These are phyloP conservation scores for Chydorus sphaericus DNA, from an alignment of 2,888 invertebrate species.

Conservation along the genomic window DNA sequence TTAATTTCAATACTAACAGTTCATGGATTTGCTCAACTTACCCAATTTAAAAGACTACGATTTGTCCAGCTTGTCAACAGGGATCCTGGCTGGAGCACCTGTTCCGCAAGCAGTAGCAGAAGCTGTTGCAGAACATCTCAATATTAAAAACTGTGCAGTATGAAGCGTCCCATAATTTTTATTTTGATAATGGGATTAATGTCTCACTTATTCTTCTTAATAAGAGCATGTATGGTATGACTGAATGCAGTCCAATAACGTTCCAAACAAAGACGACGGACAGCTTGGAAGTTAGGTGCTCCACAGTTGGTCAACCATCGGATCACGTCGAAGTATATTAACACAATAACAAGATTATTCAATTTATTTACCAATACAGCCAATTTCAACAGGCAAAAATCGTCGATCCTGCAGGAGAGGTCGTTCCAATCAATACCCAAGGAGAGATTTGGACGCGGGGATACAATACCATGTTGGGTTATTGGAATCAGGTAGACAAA, in stretches of 20 bases:
- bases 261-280: conserved; percentile 36
- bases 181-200: not conserved
- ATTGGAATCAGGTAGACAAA: conserved; percentile 63
- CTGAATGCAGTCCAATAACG: conserved; percentile 42
- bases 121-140: conserved; percentile 30
- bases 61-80: conserved; percentile 24
- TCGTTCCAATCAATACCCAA: conserved; percentile 51
- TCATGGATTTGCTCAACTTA: conserved; percentile 47
- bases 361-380: not conserved
- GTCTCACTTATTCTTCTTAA: conserved; percentile 14
- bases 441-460: conserved; percentile 66
- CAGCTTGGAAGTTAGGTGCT: conserved; percentile 31
- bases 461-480: conserved; percentile 60
- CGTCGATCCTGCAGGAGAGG: conserved; percentile 43
- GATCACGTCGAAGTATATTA: conserved; percentile 37
- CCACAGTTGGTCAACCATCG: conserved; percentile 37
- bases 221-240: conserved; percentile 42
- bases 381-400: conserved; percentile 34
- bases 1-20: too few relatives aligned
- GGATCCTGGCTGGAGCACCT: conserved; percentile 38
- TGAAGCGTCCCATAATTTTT: not conserved
- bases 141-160: conserved; percentile 30
- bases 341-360: not conserved
- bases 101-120: conserved; percentile 35
- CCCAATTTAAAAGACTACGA: conserved; percentile 19